Percentiles rank a stretch among this genome's conserved stretches.
Conservation (phyloP, 2,113 vertebrate genomes). For the Origma solitaria region DNA sequence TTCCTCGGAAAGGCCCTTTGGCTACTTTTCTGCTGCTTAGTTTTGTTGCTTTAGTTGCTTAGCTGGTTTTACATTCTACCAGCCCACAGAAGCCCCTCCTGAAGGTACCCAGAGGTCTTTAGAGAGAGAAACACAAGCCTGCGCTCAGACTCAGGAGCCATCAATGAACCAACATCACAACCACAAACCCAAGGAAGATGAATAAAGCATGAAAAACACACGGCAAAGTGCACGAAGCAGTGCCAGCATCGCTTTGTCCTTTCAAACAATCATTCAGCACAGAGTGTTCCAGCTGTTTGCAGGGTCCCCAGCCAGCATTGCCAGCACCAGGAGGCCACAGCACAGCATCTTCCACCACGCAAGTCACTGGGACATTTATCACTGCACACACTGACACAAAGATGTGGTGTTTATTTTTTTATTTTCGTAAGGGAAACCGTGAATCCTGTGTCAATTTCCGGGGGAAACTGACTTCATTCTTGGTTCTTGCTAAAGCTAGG, state of each 20-base stretch:
- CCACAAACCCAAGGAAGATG: neutral
- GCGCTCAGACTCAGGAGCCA: neutral
- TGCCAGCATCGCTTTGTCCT: neutral
- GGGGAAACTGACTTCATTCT: neutral
- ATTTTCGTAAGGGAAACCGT: neutral
- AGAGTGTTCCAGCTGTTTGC: neutral
- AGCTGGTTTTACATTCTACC: neutral
- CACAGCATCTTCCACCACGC: accelerated
- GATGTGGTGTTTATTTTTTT: neutral
- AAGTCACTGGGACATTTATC: neutral
- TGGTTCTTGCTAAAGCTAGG: neutral
- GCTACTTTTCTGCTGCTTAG: neutral
- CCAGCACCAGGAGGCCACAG: neutral
- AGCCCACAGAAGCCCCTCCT: neutral
- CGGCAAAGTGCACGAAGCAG: accelerated
- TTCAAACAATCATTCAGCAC: neutral
- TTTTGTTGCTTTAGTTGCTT: neutral
- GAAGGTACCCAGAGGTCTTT: neutral
- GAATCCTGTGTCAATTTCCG: accelerated
- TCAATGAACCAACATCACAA: neutral
- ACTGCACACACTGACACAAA: neutral
- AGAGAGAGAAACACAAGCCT: neutral
- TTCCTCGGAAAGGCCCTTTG: neutral
- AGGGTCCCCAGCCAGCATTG: neutral
- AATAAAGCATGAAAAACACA: neutral